phyloP scores from a whole-genome alignment of 2,113 vertebrate genomes.

The Corvus cornix region DNA sequence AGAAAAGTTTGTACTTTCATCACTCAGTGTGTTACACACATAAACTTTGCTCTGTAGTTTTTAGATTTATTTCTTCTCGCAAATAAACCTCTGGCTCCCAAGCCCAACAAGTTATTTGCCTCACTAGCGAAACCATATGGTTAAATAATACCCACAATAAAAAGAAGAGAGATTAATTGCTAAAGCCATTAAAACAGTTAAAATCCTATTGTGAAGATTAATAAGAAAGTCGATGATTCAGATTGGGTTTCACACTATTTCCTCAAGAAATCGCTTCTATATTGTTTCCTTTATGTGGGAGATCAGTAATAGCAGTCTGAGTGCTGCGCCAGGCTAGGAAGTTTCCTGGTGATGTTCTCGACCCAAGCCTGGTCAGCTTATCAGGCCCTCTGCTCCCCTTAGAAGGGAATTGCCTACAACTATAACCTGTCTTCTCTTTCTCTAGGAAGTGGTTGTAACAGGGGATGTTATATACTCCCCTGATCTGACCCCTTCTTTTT shows the following conservation, averaged over 20 bases:
- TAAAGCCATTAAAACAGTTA: background rate
- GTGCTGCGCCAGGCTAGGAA: background rate
- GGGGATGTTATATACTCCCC: background rate
- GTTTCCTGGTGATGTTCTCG: background rate
- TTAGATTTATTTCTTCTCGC: background rate
- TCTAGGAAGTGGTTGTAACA: background rate
- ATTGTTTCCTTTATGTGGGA: background rate
- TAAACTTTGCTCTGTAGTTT: background rate
- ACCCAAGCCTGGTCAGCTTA: background rate
- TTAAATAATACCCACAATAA: background rate
- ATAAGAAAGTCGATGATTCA: background rate
- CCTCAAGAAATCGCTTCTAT: background rate
- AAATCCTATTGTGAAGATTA: background rate
- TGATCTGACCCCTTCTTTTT: background rate
- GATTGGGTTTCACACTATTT: background rate
- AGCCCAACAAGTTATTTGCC: background rate
- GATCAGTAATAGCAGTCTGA: background rate
- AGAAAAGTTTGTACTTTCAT: background rate
- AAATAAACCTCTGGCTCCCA: background rate
- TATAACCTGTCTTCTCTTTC: background rate
- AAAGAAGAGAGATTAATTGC: background rate
- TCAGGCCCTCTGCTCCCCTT: background rate
- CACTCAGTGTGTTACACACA: background rate
- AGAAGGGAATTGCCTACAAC: background rate
- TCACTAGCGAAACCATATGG: background rate